phyloP scores from a whole-genome alignment of 2,797 vertebrate species.

The Darevskia nairensis region DNA sequence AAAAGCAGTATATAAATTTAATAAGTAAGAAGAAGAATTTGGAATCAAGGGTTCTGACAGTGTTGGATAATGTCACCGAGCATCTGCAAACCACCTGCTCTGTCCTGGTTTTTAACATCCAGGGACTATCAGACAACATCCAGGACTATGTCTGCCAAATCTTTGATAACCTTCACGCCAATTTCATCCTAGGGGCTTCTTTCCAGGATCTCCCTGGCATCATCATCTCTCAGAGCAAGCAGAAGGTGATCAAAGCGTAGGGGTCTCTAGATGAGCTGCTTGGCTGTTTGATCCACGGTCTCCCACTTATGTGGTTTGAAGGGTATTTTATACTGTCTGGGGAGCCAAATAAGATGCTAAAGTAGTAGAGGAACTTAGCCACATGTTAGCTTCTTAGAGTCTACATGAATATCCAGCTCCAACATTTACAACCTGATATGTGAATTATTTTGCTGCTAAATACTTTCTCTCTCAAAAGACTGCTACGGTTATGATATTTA shows the following conservation, averaged over 20 bases:
- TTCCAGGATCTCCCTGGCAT: slow-evolving; percentile 71
- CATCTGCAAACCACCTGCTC: slow-evolving; percentile 30
- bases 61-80: slow-evolving; percentile 63
- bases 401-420: not conserved
- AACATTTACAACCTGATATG: not conserved
- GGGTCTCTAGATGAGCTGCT: slow-evolving; percentile 78
- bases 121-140: not conserved
- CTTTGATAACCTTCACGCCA: slow-evolving; percentile 76
- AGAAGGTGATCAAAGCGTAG: slow-evolving; percentile 59
- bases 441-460: not conserved
- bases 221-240: slow-evolving; percentile 77
- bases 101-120: not conserved
- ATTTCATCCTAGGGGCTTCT: slow-evolving; percentile 68
- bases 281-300: slow-evolving; percentile 81
- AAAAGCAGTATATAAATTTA: too few species aligned
- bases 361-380: not conserved
- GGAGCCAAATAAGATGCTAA: not conserved
- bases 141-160: slow-evolving; percentile 69
- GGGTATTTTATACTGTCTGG: slow-evolving; percentile 71
- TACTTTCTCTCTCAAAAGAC: not conserved
- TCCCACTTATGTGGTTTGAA: slow-evolving; percentile 80
- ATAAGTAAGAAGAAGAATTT: too few species aligned
- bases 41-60: too few species aligned
- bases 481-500: not conserved
- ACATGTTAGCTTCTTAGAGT: too few species aligned